Base-by-base conservation (phyloP, 2,113 vertebrate species). In the Triplophysa dalaica region DNA sequence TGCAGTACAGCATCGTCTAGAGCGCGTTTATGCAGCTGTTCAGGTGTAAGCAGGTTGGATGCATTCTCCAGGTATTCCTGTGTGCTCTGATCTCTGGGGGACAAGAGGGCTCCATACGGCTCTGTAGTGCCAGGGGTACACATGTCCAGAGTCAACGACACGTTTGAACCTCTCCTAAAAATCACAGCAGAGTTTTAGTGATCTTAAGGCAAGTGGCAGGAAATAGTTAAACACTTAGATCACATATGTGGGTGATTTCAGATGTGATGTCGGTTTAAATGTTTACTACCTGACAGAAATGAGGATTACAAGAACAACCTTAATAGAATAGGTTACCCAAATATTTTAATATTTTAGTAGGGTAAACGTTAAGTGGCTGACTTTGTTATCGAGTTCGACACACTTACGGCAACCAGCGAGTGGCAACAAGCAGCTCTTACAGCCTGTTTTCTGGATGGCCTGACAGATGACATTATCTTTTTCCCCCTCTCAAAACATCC, bases 141-240 rank as follows among this genome's bases (percentile, higher is more conserved):
- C 98, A 99, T 99, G 87, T 98, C 98, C 92, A 99, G 87, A 2
- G 98, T 99, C 85, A 99, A 91, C 0, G 98, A 99, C 86, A 99
- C 98, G 12, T 99, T 99, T 82, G 98, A 99, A 82, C 98, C 97
- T 86, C 98, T 94, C 92, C 98, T 99, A 88, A 21, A 76, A 75
- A 54, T 21, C 16, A 63, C 60, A 63, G 24, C 19, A 21, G 1
- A n/a, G n/a, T 58, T 58, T 58, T 10, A 8, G 54, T 58, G 54
- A 58, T 9, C n/a, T 9, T 58, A 16, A n/a, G 54, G 54, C 54
- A 21, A 8, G 1, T 58, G n/a, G 21, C 10, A 58, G n/a, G 1
- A n/a, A 58, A 58, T 8, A 19, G 17, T 56, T 19, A 19, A 56
- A 56, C 16, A 17, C 17, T 56, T n/a, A 17, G 16, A n/a, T 56